Conservation (phyloP, 2,113 vertebrate species). For the Alligator mississippiensis region DNA sequence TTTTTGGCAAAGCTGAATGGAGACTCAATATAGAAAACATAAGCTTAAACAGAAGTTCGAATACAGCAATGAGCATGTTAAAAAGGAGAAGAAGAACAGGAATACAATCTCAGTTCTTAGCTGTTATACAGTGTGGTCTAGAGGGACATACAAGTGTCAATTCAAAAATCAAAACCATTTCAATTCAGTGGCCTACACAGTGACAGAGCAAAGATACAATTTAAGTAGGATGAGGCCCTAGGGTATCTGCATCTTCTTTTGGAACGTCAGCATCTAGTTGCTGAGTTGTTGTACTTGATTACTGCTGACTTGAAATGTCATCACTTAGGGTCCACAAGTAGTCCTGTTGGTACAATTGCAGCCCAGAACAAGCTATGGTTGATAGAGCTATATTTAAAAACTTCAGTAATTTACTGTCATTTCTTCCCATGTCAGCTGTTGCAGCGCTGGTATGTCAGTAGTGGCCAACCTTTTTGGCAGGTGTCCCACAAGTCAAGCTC, state of each 20-base stretch:
- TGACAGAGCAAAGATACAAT: conserved; percentile 10
- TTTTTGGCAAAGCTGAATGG: not conserved
- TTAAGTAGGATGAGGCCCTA: conserved; percentile 36
- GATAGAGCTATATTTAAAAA: not conserved
- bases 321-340: not conserved
- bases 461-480: too few species aligned
- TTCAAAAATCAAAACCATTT: conserved; percentile 44
- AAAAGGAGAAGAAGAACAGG: not conserved
- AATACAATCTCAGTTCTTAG: not conserved
- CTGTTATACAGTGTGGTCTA: conserved; percentile 19
- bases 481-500: too few species aligned
- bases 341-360: not conserved
- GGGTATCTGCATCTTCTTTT: conserved; percentile 26
- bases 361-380: not conserved
- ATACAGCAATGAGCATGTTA: not conserved
- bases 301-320: not conserved
- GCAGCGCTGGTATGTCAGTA: too few species aligned
- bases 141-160: conserved; percentile 29
- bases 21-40: not conserved
- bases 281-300: not conserved
- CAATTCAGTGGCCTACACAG: conserved; percentile 16
- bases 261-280: conserved; percentile 32
- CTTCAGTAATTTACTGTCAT: not conserved
- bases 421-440: not conserved
- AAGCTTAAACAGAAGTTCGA: not conserved